A percentile compares a stretch with the other conserved stretches of the same genome.
phyloP scores from a whole-genome alignment of 2,888 invertebrate species.

The Nebria brevicollis region DNA sequence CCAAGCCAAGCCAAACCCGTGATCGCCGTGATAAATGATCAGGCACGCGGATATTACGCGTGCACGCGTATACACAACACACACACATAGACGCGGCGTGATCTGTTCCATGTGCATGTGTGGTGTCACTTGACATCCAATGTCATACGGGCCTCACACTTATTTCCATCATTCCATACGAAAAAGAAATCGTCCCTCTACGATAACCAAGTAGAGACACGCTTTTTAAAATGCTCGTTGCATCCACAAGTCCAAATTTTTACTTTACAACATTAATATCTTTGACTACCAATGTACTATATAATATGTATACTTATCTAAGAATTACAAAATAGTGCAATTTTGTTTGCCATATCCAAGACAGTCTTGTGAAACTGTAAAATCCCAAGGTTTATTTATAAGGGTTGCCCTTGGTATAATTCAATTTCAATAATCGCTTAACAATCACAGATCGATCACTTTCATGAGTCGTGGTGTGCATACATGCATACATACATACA shows the following conservation, averaged over 20 bases:
- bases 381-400: not conserved
- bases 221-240: not conserved
- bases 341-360: too few species aligned
- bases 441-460: conserved; percentile 29
- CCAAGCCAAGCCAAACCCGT: conserved; percentile 9
- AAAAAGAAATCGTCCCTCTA: not conserved
- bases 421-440: conserved; percentile 17
- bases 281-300: too few species aligned
- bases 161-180: not conserved
- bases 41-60: conserved; percentile 43
- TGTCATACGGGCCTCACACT: not conserved
- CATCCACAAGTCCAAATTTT: too few species aligned
- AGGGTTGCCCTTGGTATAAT: not conserved
- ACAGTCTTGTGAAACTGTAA: not conserved
- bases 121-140: not conserved
- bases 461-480: not conserved
- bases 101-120: not conserved
- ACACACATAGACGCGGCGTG: not conserved
- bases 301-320: too few species aligned
- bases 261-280: too few species aligned
- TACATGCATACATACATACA: not conserved
- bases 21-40: conserved; percentile 44
- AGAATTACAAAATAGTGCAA: too few species aligned
- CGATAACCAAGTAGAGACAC: not conserved
- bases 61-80: conserved; percentile 48